Conservation (phyloP, 2,113 vertebrate species). For the Alexandromys fortis region DNA sequence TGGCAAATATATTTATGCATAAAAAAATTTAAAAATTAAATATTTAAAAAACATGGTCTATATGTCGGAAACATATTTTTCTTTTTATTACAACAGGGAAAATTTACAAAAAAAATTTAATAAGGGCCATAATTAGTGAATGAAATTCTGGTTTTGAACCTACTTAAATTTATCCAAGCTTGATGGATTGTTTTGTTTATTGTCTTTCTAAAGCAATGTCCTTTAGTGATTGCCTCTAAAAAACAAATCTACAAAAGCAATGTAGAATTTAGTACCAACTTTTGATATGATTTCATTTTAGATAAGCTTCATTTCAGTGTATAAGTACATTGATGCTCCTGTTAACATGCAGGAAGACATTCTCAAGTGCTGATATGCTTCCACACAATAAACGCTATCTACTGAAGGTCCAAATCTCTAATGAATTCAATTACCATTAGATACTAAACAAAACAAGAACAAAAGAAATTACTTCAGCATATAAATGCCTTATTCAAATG, state of each 20-base stretch:
- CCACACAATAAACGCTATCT: constrained; percentile 60
- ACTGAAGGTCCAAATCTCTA: constrained; percentile 59
- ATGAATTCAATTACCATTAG: constrained; percentile 71
- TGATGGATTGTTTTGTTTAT: not conserved
- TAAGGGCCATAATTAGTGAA: not conserved
- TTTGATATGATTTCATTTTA: constrained; percentile 46
- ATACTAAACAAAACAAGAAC: constrained; percentile 73
- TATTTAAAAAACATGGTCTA: not conserved
- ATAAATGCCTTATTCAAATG: constrained; percentile 76
- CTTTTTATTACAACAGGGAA: not conserved
- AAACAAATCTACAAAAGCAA: not conserved
- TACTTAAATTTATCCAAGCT: not conserved
- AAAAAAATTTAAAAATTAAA: not conserved
- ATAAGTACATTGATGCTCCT: constrained; percentile 23
- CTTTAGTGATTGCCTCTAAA: not conserved
- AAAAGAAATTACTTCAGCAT: constrained; percentile 70
- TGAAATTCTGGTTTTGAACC: constrained; percentile 1
- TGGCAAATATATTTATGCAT: not conserved
- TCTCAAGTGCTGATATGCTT: constrained; percentile 47
- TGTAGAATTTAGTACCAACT: not conserved
- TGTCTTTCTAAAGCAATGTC: not conserved
- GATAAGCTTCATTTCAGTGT: not conserved
- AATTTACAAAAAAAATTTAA: not conserved
- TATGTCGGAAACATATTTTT: not conserved
- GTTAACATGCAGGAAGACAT: not conserved